Base-by-base conservation (phyloP, 2,797 vertebrate species). In the Myotis vivesi region DNA sequence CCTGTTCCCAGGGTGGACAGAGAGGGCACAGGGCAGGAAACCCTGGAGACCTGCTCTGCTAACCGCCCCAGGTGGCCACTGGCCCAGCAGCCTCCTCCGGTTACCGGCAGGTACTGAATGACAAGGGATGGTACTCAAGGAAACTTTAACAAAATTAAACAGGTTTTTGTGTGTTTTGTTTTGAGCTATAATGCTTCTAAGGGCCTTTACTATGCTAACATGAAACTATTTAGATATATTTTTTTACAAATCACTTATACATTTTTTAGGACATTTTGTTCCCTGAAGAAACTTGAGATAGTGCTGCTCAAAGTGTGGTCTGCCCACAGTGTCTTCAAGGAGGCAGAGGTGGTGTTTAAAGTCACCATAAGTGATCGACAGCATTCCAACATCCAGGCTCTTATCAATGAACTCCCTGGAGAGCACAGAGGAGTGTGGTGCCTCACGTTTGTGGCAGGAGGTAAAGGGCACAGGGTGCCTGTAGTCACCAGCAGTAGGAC, bases 31-130 rank as follows among this genome's bases (percentile, higher is more conserved):
- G 49, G 41, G 51, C 51, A 53, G 41, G 20, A 64, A 41, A 69
- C 62, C 17, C 36, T 30, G 64, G 68, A 44, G 82, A 20, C 57
- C 19, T 49, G n/a, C 12, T 49, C 36, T 25, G 12, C 30, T 12
- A 49, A 46, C 3, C 2, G 6, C 46, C 68, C 75, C 25, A 36
- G 15, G 0, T 22, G 36, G 30, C 71, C 79, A 6, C 19, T 2
- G 1, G 33, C 33, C 6, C 0, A 49, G 30, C 38, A 33, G 6
- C 0, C 2, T 0, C 8, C 25, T 66, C 59, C 5, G 4, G 20
- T 71, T 55, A 25, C 33, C 30, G 44, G 68, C 16, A 22, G 46
- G 46, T 49, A 23, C 0, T 12, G 62, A 68, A 68, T 16, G 23
- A 85, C 87, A 72, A 36, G 84, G 33, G 28, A 62, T 72, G 77